Evolutionary conservation across 1,140 invertebrate species (phyloP), one percentile per base, ranked within the genome.

Genomic region (Ctenoplectra terminalis): DNA sequence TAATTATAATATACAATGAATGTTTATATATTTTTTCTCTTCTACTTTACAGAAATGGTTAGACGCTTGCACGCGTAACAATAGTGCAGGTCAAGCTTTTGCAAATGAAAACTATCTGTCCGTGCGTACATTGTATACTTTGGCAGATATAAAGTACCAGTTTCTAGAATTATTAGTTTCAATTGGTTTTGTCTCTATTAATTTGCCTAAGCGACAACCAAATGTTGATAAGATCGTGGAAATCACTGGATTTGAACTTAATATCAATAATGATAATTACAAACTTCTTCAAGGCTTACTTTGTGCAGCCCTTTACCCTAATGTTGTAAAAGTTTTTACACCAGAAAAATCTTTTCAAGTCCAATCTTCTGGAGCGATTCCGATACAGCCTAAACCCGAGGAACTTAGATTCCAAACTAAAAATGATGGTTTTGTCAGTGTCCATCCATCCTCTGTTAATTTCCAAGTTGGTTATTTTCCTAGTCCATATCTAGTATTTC

Each of bases 231-330:
- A 95, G 60, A 95, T 98, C 4, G 89, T 95, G 0, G 93, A 95
- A 77, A 88, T 97, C 2, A 97, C 97, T 23, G 97, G 97, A 75
- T 82, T 90, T 23, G 95, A 96, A 95, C 94, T 97, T 23, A 98
- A 98, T 89, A 91, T 92, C 2, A 97, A 98, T 88, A 95, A 96
- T 60, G 96, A 96, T 9, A 98, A 98, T 92, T 94, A 95, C 60
- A 95, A 95, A 82, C 90, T 98, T 40, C 88, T 98, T 17, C 95
- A 96, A 31, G 97, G 97, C 2, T 95, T 98, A 54, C 92, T 98
- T 6, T 98, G 97, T 92, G 97, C 97, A 23, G 97, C 97, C 5
- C 92, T 98, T 2, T 98, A 98, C 94, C 97, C 98, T 1, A 98
- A 98, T 90, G 95, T 98, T 37, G 97, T 97, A 0, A 97, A 97